These are phyloP conservation scores for Holothuria scabra DNA, from an alignment of 53 echinoderm and acorn worm genomes.

Conservation along the genomic window DNA sequence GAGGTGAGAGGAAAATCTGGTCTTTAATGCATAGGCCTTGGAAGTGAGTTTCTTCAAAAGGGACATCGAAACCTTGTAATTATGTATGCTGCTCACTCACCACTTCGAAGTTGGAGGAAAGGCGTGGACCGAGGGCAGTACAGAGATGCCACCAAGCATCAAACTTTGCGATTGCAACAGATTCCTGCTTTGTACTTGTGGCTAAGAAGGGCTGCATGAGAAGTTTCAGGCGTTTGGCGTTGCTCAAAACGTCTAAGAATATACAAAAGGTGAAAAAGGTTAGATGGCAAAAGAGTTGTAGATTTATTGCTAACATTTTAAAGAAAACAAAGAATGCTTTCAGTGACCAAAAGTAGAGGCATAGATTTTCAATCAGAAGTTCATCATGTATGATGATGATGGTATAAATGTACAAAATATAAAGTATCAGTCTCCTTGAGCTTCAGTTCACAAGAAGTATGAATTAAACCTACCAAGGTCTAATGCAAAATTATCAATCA, in stretches of 20 bases:
- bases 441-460: not conserved
- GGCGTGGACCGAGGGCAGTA: conserved; percentile 67
- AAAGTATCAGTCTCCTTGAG: too few relatives aligned
- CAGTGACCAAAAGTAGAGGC: too few relatives aligned
- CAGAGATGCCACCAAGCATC: conserved; percentile 94
- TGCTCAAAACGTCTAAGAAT: conserved; percentile 82
- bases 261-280: not conserved
- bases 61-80: too few relatives aligned
- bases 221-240: conserved; percentile 88
- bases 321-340: too few relatives aligned
- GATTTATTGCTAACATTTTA: too few relatives aligned
- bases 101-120: conserved; percentile 88
- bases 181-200: conserved; percentile 73
- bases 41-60: too few relatives aligned
- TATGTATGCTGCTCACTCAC: conserved; percentile 41
- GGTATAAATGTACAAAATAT: too few relatives aligned
- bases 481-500: conserved; percentile 92
- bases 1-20: too few relatives aligned
- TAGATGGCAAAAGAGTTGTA: not conserved
- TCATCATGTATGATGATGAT: too few relatives aligned
- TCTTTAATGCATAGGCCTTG: too few relatives aligned
- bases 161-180: conserved; percentile 76
- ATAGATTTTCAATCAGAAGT: too few relatives aligned
- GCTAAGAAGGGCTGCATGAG: conserved; percentile 88
- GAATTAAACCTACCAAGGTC: conserved; percentile 70